phyloP scores from a whole-genome alignment of 1,140 invertebrate genomes.

The Cotesia chilonis region DNA sequence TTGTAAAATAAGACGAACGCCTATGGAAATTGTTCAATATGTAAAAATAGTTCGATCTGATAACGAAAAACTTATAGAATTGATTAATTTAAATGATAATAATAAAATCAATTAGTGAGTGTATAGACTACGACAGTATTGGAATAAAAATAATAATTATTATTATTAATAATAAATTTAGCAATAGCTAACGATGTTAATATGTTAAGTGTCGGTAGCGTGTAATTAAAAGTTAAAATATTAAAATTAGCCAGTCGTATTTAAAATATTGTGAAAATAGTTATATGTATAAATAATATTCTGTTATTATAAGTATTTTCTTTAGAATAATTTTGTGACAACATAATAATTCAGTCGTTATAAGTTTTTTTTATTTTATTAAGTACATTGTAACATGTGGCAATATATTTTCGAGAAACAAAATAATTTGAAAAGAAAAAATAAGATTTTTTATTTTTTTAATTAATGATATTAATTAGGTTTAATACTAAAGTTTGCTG shows the following conservation, averaged over 20 bases:
- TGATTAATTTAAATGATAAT: constrained; percentile 10
- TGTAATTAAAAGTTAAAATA: background rate
- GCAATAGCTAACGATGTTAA: constrained; percentile 3
- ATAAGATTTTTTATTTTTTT: too few relatives aligned
- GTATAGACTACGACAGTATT: constrained; percentile 38
- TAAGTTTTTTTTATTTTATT: constrained; percentile 19
- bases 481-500: too few relatives aligned
- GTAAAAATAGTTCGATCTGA: constrained; percentile 32
- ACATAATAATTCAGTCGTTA: background rate
- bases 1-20: constrained; percentile 32
- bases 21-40: constrained; percentile 39
- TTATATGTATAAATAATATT: background rate
- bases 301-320: constrained; percentile 12
- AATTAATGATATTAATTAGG: too few relatives aligned
- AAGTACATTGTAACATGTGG: constrained; percentile 23
- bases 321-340: constrained; percentile 11
- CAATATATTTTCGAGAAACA: constrained; percentile 23
- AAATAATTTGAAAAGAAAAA: background rate
- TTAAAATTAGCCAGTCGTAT: constrained; percentile 22
- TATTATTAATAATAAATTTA: background rate
- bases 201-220: background rate
- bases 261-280: background rate
- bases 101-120: constrained; percentile 14
- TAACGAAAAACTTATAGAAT: background rate
- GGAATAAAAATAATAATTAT: constrained; percentile 8